Conservation (phyloP, 2,113 vertebrate species). For the Callorhinus ursinus region DNA sequence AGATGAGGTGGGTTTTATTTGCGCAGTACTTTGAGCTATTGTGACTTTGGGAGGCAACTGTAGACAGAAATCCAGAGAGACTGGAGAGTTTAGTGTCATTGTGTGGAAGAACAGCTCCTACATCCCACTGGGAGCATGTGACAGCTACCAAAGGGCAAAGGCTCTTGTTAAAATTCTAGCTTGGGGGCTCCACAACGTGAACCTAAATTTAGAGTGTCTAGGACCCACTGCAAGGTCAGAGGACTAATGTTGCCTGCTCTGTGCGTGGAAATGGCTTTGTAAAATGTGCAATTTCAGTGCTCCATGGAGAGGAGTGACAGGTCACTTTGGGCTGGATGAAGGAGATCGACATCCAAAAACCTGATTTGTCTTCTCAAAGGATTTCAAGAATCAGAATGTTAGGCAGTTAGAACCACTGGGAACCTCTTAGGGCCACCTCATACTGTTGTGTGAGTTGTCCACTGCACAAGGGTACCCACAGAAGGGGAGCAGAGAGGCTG, state of each 20-base stretch:
- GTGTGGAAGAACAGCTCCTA: not conserved
- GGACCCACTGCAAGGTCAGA: not conserved
- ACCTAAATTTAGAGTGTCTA: not conserved
- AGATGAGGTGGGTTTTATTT: not conserved
- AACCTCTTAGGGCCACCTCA: not conserved
- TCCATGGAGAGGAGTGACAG: not conserved
- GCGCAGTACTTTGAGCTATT: not conserved
- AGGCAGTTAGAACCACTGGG: not conserved
- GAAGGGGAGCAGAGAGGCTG: not conserved
- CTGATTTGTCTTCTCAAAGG: not conserved
- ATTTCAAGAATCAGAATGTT: not conserved
- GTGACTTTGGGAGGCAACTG: not conserved
- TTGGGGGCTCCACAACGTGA: not conserved
- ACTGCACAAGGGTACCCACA: not conserved
- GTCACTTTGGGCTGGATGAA: not conserved
- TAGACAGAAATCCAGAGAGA: not conserved
- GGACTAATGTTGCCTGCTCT: accelerated
- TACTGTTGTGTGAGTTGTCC: accelerated
- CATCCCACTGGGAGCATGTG: not conserved
- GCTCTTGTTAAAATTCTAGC: not conserved
- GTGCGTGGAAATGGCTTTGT: accelerated
- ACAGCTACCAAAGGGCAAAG: not conserved
- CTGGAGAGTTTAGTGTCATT: not conserved
- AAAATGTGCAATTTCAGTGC: not conserved
- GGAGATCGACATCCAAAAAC: not conserved